Evolutionary conservation across 2,797 vertebrate genomes (phyloP), one percentile per base, ranked within the genome.

Genomic region (Scarus forsteni): DNA sequence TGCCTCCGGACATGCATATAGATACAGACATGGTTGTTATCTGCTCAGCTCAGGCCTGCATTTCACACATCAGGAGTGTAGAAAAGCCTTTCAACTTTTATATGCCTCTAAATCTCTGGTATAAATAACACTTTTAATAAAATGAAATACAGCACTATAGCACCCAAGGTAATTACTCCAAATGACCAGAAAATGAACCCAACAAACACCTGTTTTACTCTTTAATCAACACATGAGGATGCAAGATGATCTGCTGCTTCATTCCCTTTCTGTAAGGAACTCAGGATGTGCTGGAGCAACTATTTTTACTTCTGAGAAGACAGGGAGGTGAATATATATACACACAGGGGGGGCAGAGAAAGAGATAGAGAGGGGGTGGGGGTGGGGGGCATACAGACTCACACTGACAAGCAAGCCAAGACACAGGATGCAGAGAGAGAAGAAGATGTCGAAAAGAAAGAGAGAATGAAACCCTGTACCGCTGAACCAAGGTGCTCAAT

Each of bases 281-380:
- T 55, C 19, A 40, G 36, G 52, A 75, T 53, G 49, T 52, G 63
- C 38, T 40, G 12, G 36, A 45, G 63, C 12, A 27, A 65, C 68
- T 83, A 71, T 81, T 80, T 83, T 81, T 80, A 79, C 57, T 46
- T 36, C 13, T 7, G 0, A n/a, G 51, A 54, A 70, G 46, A 70
- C 35, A 65, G 39, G 42, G 58, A 70, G 60, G 63, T 45, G 35
- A 56, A 75, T 35, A 43, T 52, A 43, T 52, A 64, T n/a, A 59
- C 60, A 0, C 8, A 52, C n/a, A n/a, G n/a, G n/a, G 73, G 49
- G 55, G 27, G 40, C 10, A 68, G 34, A 44, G 34, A 77, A 45
- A 55, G 43, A 38, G 15, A 69, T 15, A 27, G 27, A 27, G 27
- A 27, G 27, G 27, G 27, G 27, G 27, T 27, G 27, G 2, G 4